Evolutionary conservation across 2,797 vertebrate species (phyloP).

Genomic region (Amblyraja radiata): DNA sequence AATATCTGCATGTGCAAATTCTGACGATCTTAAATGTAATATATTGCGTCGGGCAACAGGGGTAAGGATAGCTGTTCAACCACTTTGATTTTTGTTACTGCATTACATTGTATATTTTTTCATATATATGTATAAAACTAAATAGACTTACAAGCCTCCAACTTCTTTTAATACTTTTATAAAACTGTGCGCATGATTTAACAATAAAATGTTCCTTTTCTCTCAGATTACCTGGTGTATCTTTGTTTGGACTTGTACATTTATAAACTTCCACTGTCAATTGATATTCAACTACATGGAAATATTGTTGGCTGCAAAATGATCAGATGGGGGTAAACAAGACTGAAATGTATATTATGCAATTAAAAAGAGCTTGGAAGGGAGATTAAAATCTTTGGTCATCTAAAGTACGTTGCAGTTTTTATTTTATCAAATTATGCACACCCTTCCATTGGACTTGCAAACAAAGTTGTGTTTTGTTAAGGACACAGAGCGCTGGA

Average conservation of each 20-base stretch:
- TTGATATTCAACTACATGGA: background rate
- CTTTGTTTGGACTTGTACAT: background rate
- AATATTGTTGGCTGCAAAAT: background rate
- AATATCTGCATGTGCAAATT: constrained; percentile 6
- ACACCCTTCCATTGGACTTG: background rate
- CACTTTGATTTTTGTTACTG: constrained; percentile 17
- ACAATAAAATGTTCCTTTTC: constrained; percentile 23
- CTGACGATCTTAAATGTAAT: background rate
- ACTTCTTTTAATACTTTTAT: constrained; percentile 7
- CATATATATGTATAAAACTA: background rate
- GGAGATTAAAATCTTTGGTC: background rate
- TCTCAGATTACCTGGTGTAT: background rate
- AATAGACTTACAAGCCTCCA: constrained; percentile 5
- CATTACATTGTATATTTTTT: background rate
- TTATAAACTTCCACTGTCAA: background rate
- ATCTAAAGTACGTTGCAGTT: background rate
- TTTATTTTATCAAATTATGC: background rate
- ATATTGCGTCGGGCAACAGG: background rate
- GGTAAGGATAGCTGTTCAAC: background rate
- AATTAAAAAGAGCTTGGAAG: background rate
- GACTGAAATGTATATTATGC: background rate
- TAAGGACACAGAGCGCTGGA: too few relatives aligned
- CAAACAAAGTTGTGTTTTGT: too few relatives aligned
- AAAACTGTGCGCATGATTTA: background rate
- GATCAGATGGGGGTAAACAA: background rate